Base-by-base conservation (phyloP, 2,797 vertebrate genomes). In the Sus cebifrons region DNA sequence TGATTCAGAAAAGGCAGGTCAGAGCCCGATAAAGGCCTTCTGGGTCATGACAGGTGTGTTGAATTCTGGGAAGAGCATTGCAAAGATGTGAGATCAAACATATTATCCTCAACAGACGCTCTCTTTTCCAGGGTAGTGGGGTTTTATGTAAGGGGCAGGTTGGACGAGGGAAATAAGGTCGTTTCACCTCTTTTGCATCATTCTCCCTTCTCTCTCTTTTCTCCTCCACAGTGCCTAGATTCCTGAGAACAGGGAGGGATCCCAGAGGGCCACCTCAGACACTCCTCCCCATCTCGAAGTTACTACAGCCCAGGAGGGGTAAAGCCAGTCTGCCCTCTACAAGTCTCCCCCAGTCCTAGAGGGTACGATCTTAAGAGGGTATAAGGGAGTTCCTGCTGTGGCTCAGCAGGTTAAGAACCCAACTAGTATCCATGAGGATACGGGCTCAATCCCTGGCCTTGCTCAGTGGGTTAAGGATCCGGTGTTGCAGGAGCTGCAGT, bases 191-290 rank as follows among this genome's bases (percentile, higher is more conserved):
- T 54, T 84, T 78, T 79, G 60, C 23, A 74, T 71, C 52, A 68
- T 78, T 87, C 23, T 86, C 70, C 32, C 74, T 78, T 91, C 75
- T 85, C n/a, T 60, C 27, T 16, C 71, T 49, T 49, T 94, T 83
- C 84, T 93, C 32, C 79, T 56, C 56, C 11, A 2, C 10, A 71
- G 65, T 79, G 18, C 86, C 75, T 90, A 83, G 52, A 86, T 95
- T 58, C 75, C 70, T 32, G 27, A 94, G 67, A 49, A 92, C 44
- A 87, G 56, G 84, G 40, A 5, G 7, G 40, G 52, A 58, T 49
- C 40, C 65, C 6, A n/a, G 13, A 84, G 44, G 70, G 65, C 54
- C 79, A 91, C 62, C 83, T 86, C 13, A 49, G 36, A 29, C 60
- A 23, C 85, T 78, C n/a, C n/a, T 79, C 23, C 40, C 93, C 32